These are phyloP conservation scores for Hybognathus amarus DNA, from an alignment of 2,797 vertebrate species.

Conservation along the genomic window DNA sequence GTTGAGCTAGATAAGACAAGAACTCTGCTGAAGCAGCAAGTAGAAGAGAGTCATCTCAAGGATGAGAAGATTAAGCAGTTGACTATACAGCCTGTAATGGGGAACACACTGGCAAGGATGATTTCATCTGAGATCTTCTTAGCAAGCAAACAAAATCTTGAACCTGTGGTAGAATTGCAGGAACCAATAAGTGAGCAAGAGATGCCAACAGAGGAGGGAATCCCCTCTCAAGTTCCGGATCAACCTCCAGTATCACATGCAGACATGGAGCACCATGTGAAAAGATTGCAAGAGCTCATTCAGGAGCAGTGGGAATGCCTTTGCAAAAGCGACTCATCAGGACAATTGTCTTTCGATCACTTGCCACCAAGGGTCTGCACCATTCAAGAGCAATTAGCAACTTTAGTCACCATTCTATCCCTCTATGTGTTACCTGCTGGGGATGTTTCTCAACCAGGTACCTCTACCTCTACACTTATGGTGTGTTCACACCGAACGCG, in stretches of 20 bases:
- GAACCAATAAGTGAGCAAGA: not conserved
- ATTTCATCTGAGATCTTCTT: constrained; percentile 66
- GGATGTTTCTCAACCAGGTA: constrained; percentile 54
- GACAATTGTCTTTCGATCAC: constrained; percentile 79
- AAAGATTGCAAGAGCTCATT: constrained; percentile 88
- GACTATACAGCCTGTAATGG: constrained; percentile 64
- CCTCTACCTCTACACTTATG: not conserved
- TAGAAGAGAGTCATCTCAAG: constrained; percentile 79
- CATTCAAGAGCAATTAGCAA: constrained; percentile 89
- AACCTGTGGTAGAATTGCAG: constrained; percentile 22
- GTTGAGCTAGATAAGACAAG: constrained; percentile 79
- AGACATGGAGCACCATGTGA: constrained; percentile 81
- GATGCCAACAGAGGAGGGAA: constrained; percentile 20
- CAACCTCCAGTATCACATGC: constrained; percentile 62
- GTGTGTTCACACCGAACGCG: too few species aligned
- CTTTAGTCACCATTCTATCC: constrained; percentile 84
- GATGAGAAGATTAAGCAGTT: constrained; percentile 82
- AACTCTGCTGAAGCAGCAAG: constrained; percentile 78
- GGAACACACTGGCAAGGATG: not conserved
- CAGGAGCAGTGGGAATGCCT: constrained; percentile 92
- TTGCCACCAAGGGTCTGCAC: constrained; percentile 86
- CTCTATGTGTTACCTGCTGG: constrained; percentile 79
- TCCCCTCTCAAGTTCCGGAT: constrained; percentile 1
- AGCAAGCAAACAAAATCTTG: constrained; percentile 1
- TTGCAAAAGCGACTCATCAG: constrained; percentile 78